Evolutionary conservation across 2,113 vertebrate genomes (phyloP).

Genomic region (Taxidea taxus): DNA sequence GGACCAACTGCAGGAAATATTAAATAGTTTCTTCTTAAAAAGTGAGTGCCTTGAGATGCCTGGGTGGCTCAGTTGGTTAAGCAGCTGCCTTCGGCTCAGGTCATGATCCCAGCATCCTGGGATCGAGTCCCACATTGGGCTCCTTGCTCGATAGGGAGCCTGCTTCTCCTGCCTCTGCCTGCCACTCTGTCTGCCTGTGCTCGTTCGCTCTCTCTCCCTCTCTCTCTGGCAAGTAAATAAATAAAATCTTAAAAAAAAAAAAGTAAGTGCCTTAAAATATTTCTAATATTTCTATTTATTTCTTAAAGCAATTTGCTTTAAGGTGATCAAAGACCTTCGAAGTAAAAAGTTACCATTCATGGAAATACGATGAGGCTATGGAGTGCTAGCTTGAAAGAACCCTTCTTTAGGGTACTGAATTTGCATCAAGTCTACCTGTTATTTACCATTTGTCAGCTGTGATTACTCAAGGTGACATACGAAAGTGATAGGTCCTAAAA

Average conservation of each 20-base stretch:
- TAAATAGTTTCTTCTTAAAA: conserved; percentile 67
- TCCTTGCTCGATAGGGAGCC: too few relatives aligned
- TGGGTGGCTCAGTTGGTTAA: too few relatives aligned
- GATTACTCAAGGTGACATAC: background rate
- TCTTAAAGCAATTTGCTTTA: conserved; percentile 76
- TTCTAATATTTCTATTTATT: too few relatives aligned
- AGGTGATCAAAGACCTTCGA: conserved; percentile 67
- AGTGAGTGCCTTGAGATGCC: conserved; percentile 75
- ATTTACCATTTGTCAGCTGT: background rate
- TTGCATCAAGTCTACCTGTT: background rate
- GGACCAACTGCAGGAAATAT: conserved; percentile 72
- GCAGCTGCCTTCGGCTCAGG: too few relatives aligned
- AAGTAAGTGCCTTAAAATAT: conserved; percentile 76
- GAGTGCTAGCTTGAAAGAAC: conserved; percentile 66
- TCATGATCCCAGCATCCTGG: too few relatives aligned
- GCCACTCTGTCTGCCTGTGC: too few relatives aligned
- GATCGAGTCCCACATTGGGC: too few relatives aligned
- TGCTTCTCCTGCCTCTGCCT: too few relatives aligned
- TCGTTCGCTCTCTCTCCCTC: too few relatives aligned
- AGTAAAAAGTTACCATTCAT: conserved; percentile 69
- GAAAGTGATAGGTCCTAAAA: background rate
- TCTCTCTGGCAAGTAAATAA: too few relatives aligned
- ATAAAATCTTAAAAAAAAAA: too few relatives aligned
- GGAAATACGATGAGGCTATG: conserved; percentile 51
- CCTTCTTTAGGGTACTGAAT: conserved; percentile 30